Percentiles rank a stretch among this genome's conserved stretches.
These are phyloP conservation scores for Procambarus clarkii DNA, from an alignment of 1,140 invertebrate species.

Conservation along the genomic window DNA sequence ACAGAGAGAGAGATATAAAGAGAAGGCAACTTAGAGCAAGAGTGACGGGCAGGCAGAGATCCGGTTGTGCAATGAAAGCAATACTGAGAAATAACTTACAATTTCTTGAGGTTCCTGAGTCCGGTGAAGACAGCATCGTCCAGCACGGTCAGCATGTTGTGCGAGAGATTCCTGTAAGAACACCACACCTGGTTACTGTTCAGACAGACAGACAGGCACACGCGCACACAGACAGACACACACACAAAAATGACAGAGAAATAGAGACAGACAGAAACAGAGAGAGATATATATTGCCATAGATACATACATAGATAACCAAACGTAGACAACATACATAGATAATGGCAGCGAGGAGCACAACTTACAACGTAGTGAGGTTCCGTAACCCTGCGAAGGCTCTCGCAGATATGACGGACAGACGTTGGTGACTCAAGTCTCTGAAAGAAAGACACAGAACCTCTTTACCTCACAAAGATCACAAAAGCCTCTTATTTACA, in stretches of 20 bases:
- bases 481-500: too few species aligned
- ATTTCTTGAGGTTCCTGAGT: constrained; percentile 2
- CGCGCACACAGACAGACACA: too few species aligned
- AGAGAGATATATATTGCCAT: background rate
- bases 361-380: background rate
- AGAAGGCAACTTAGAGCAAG: too few species aligned
- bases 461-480: too few species aligned
- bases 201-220: too few species aligned
- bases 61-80: too few species aligned
- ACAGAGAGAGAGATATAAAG: too few species aligned
- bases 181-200: too few species aligned
- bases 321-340: background rate
- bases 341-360: background rate
- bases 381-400: background rate
- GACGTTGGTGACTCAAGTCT: background rate
- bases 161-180: background rate
- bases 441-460: background rate
- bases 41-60: too few species aligned
- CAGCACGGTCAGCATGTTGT: background rate
- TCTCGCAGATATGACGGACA: background rate
- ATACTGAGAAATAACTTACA: background rate
- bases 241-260: too few species aligned
- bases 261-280: too few species aligned
- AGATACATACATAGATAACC: background rate
- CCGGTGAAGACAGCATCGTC: background rate